Percentiles rank a stretch among this genome's conserved stretches.
Evolutionary conservation across 2,888 invertebrate species (phyloP).

Genomic region (Heliconius aoede): DNA sequence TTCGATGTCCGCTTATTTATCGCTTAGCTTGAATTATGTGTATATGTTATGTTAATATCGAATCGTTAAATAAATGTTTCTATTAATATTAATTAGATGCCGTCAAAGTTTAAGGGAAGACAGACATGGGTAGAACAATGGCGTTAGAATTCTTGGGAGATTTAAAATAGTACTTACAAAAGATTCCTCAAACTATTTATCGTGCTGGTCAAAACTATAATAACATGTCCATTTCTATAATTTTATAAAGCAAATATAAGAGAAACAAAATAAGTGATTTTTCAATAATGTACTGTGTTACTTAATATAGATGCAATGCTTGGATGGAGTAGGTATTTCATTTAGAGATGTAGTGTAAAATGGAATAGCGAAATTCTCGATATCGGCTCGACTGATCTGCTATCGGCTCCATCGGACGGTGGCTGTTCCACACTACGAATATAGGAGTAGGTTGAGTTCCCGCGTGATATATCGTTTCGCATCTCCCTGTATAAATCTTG

Average conservation of each 20-base stretch:
- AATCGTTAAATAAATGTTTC: conserved; percentile 61
- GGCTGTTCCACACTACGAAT: conserved; percentile 75
- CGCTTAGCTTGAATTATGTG: conserved; percentile 73
- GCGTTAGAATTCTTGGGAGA: background rate
- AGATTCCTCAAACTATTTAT: background rate
- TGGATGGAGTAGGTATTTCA: conserved; percentile 22
- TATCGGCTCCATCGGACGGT: conserved; percentile 78
- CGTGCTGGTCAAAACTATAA: background rate
- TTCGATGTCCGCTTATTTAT: conserved; percentile 80
- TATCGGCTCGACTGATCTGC: conserved; percentile 74
- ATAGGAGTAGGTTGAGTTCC: conserved; percentile 77
- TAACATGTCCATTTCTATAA: background rate
- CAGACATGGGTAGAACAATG: conserved; percentile 9
- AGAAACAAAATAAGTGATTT: background rate
- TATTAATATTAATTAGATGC: conserved; percentile 57
- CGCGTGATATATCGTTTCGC: conserved; percentile 83
- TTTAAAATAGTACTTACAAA: background rate
- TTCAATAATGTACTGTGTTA: background rate
- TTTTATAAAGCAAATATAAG: background rate
- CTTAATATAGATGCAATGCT: conserved; percentile 15
- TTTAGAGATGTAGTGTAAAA: conserved; percentile 31
- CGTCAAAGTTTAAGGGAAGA: conserved; percentile 47
- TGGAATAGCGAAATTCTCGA: conserved; percentile 60
- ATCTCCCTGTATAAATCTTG: conserved; percentile 83
- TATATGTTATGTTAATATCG: conserved; percentile 71